Base-by-base conservation (phyloP, 2,888 invertebrate species). In the Loripinus fragilis region DNA sequence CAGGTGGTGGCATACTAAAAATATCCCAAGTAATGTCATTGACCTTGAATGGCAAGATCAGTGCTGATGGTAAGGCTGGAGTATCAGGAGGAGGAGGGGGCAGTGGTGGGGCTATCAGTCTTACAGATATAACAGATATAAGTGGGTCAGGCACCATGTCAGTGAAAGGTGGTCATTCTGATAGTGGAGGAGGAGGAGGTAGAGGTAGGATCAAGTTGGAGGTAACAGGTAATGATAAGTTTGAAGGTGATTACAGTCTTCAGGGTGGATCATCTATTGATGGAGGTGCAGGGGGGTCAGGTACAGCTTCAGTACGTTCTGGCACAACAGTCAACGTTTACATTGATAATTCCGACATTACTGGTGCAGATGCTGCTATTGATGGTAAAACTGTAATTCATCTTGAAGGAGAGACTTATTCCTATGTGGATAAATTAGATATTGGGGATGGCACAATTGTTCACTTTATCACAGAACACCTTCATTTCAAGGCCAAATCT, bases 141-240 rank as follows among this genome's bases (percentile, higher is more conserved):
- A 25, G 68, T 30, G 89, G 89, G 30, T 71, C 71, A 41, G 88
- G 89, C 10, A 74, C 60, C 7, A 30, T 88, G 3, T 79, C 81
- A 50, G 86, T 82, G 0, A 70, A 73, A 48, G 89, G 88, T 41
- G 90, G 89, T 10, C 66, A 66, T 48, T 74, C 81, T 25, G 81
- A 68, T 10, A 68, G 65, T 2, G 81, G 83, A 64, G 87, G 87
- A 42, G 89, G 88, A 17, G 89, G 89, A 23, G 89, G 90, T 41
- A 89, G 88, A 30, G 90, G 90, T 33, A 80, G 90, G 64, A 75
- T 88, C 5, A 41, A 74, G 17, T 33, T 89, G 5, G 35, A 69
- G 23, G 80, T 85, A 3, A 38, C 60, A 10, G 81, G 78, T 25
- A 67, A 78, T n/a, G 88, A 80, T 75, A 85, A 87, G 42, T 90